Conservation (phyloP, 1,140 invertebrate species). For the Sinella curviseta region DNA sequence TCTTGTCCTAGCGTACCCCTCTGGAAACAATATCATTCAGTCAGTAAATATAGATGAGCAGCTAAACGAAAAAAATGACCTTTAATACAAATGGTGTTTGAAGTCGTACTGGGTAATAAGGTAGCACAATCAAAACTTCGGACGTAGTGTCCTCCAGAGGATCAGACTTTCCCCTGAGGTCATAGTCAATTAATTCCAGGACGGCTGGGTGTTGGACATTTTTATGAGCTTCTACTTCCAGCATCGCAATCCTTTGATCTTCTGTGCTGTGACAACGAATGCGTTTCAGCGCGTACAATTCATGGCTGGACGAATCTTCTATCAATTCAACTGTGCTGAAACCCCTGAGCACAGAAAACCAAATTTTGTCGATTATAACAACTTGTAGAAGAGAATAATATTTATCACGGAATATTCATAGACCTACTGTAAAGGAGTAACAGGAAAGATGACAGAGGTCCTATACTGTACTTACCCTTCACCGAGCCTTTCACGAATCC, state of each 20-base stretch:
- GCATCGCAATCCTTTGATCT: slow-evolving; percentile 71
- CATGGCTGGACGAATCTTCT: slow-evolving; percentile 70
- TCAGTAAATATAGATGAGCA: not conserved
- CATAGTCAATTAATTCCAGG: slow-evolving; percentile 73
- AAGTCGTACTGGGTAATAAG: slow-evolving; percentile 69
- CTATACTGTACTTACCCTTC: slow-evolving; percentile 73
- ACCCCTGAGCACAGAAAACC: slow-evolving; percentile 64
- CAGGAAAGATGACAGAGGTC: too few species aligned
- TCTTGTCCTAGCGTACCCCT: slow-evolving; percentile 74
- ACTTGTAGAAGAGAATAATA: not conserved
- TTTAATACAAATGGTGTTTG: not conserved
- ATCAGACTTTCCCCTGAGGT: slow-evolving; percentile 63
- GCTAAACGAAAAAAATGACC: not conserved
- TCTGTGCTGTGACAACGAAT: slow-evolving; percentile 77
- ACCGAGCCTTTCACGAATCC: slow-evolving; percentile 69
- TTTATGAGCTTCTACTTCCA: slow-evolving; percentile 75
- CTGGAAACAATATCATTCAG: slow-evolving; percentile 52
- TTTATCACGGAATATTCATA: slow-evolving; percentile 17
- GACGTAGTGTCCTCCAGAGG: slow-evolving; percentile 68
- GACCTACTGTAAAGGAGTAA: slow-evolving; percentile 20
- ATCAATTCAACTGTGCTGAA: slow-evolving; percentile 80
- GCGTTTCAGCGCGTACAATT: slow-evolving; percentile 76
- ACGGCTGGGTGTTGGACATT: slow-evolving; percentile 73
- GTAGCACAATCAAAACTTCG: slow-evolving; percentile 74
- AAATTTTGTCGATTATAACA: not conserved